A percentile compares a stretch with the other conserved stretches of the same genome.
These are phyloP conservation scores for Tanytarsus gracilentus DNA, from an alignment of 2,888 invertebrate species.

Conservation along the genomic window DNA sequence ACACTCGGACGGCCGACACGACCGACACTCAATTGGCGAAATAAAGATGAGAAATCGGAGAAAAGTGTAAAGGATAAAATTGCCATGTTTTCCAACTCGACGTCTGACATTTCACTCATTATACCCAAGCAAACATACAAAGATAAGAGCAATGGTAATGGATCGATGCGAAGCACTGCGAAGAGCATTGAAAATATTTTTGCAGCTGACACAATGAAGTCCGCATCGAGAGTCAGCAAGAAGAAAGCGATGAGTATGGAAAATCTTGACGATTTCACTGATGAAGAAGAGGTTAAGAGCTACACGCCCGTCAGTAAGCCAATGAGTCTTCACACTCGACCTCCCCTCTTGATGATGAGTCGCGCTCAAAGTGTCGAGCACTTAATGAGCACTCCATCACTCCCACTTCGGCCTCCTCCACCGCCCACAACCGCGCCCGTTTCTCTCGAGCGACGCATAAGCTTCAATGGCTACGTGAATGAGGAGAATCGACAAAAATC, in stretches of 20 bases:
- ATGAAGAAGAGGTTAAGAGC: not conserved
- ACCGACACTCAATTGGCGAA: slow-evolving; percentile 43
- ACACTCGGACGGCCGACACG: slow-evolving; percentile 11
- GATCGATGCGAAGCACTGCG: slow-evolving; percentile 34
- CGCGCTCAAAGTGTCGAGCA: slow-evolving; percentile 27
- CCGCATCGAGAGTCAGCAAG: slow-evolving; percentile 34
- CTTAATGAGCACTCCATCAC: slow-evolving; percentile 33
- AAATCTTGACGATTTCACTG: slow-evolving; percentile 41
- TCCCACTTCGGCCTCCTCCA: slow-evolving; percentile 33
- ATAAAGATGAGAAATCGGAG: slow-evolving; percentile 67
- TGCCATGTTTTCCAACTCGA: slow-evolving; percentile 65
- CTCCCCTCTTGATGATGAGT: not conserved
- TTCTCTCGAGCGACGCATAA: slow-evolving; percentile 39
- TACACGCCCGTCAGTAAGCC: slow-evolving; percentile 1
- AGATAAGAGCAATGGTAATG: no score
- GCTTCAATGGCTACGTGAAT: slow-evolving; percentile 40
- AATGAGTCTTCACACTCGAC: slow-evolving; percentile 8
- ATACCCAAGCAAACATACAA: slow-evolving; percentile 30
- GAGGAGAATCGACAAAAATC: slow-evolving; percentile 51
- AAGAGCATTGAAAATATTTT: slow-evolving; percentile 42
- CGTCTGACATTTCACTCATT: slow-evolving; percentile 32
- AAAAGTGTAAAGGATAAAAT: slow-evolving; percentile 78
- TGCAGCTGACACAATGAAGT: slow-evolving; percentile 33
- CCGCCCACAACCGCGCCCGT: slow-evolving; percentile 29
- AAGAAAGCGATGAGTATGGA: slow-evolving; percentile 47